Evolutionary conservation across 2,888 invertebrate species (phyloP).

Genomic region (Drosophila recens): DNA sequence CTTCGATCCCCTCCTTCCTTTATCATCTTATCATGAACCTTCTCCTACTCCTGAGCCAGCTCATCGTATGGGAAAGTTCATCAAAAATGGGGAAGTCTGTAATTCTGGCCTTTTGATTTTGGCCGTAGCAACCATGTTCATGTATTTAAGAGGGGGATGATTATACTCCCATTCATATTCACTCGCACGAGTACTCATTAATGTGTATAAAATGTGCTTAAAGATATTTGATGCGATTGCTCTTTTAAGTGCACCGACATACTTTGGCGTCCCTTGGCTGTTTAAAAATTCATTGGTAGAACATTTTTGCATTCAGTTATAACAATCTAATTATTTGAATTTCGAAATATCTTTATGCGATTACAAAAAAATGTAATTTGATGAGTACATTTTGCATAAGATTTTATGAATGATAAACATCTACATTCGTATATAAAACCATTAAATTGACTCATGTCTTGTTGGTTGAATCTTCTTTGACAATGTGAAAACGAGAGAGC

Average conservation of each 20-base stretch:
- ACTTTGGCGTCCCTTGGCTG: conserved; percentile 20
- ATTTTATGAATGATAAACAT: not conserved
- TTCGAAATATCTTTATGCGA: conserved; percentile 10
- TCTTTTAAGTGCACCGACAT: conserved; percentile 50
- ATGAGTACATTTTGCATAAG: not conserved
- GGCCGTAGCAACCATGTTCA: conserved; percentile 28
- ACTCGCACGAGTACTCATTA: conserved; percentile 40
- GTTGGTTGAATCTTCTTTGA: not conserved
- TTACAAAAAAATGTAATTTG: conserved; percentile 1
- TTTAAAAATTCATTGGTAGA: conserved; percentile 13
- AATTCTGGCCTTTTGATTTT: conserved; percentile 54
- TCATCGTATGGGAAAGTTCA: conserved; percentile 46
- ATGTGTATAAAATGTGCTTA: conserved; percentile 48
- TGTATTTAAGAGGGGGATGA: conserved; percentile 14
- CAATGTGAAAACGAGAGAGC: not conserved
- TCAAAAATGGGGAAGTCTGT: conserved; percentile 17
- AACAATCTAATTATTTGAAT: conserved; percentile 16
- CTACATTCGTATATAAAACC: not conserved
- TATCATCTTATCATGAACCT: conserved; percentile 3
- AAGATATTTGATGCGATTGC: conserved; percentile 54
- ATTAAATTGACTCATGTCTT: not conserved
- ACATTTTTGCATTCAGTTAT: conserved; percentile 13
- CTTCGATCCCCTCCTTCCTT: not conserved
- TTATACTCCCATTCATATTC: conserved; percentile 33
- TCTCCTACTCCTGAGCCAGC: conserved; percentile 6